Evolutionary conservation across 2,797 vertebrate genomes (phyloP).

Genomic region (Manis javanica): DNA sequence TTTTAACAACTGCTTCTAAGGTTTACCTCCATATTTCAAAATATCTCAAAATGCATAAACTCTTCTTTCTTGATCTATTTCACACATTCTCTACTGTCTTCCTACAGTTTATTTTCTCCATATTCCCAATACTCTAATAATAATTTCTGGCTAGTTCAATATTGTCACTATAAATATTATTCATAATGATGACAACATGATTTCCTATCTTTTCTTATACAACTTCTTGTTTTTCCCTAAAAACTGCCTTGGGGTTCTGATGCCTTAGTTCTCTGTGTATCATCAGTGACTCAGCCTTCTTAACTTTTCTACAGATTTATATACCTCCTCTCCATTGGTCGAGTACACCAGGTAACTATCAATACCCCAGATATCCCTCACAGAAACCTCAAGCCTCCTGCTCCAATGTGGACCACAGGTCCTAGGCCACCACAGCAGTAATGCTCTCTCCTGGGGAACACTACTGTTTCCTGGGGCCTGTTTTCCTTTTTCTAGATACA

Average conservation of each 20-base stretch:
- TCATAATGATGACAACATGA: neutral
- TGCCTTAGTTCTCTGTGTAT: neutral
- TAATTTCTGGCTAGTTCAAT: neutral
- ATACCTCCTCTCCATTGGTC: neutral
- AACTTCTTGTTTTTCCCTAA: neutral
- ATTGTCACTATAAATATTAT: neutral
- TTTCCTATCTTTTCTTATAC: neutral
- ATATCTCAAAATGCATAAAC: neutral
- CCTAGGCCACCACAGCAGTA: neutral
- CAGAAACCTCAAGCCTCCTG: neutral
- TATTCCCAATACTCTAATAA: neutral
- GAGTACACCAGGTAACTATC: neutral
- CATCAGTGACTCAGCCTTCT: neutral
- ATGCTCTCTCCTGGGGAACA: neutral
- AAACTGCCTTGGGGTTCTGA: neutral
- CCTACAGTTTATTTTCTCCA: neutral
- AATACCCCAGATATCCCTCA: neutral
- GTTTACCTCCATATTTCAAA: neutral
- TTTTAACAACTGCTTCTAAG: constrained; percentile 23
- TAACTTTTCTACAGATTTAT: neutral
- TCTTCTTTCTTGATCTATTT: neutral
- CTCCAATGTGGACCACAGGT: neutral
- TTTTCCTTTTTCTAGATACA: neutral
- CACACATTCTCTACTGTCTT: neutral
- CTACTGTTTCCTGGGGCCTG: neutral